Conservation (phyloP, 23 tunicate species). For the Botrylloides violaceus region DNA sequence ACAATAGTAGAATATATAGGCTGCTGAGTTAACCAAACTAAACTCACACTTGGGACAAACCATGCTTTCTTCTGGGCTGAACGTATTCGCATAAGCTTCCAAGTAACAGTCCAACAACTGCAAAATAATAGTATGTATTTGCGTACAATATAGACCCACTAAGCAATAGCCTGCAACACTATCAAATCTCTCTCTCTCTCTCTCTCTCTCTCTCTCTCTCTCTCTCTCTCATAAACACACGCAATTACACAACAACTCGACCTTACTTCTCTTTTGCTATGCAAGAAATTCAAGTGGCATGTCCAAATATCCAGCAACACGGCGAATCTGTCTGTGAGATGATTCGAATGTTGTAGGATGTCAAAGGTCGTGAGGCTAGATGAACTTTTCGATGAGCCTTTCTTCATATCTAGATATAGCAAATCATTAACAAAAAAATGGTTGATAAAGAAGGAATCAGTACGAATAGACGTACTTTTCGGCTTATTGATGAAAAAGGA, state of each 20-base stretch:
- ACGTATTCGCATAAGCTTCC: constrained; percentile 70
- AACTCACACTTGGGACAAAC: no score
- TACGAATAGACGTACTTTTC: background rate
- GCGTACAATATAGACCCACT: no score
- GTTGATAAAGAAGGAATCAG: no score
- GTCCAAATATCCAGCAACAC: constrained; percentile 81
- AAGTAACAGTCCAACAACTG: constrained; percentile 63
- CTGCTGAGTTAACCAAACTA: background rate
- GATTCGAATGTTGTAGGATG: constrained; percentile 40
- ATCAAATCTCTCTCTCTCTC: no score
- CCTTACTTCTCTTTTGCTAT: constrained; percentile 67
- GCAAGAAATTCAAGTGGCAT: constrained; percentile 74
- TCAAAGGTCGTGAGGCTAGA: background rate
- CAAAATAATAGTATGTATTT: no score
- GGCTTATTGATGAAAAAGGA: constrained; percentile 58
- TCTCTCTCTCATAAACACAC: no score
- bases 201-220: no score
- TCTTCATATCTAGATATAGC: background rate
- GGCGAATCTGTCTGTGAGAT: constrained; percentile 80
- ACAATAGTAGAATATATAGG: no score
- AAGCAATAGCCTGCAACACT: no score
- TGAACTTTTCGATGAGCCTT: background rate
- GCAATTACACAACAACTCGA: no score
- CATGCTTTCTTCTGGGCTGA: constrained; percentile 39
- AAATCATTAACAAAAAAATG: no score